phyloP scores from a whole-genome alignment of 1,140 invertebrate species.

The Drosophila parabipectinata region DNA sequence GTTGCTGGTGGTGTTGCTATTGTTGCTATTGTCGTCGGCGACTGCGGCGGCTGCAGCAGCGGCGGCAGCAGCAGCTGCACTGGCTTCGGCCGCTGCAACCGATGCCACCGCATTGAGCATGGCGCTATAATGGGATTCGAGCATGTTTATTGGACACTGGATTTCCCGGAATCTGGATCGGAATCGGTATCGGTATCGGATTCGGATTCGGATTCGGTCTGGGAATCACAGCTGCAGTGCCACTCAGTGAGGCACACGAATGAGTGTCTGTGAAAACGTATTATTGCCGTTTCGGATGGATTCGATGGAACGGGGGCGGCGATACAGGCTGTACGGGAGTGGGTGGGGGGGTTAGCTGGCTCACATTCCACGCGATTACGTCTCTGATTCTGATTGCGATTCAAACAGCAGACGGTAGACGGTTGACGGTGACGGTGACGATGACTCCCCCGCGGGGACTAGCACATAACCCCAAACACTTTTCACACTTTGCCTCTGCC shows the following conservation, averaged over 20 bases:
- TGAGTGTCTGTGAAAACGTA: background rate
- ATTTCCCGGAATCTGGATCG: conserved; percentile 6
- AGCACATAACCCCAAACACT: conserved; percentile 76
- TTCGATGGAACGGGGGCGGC: background rate
- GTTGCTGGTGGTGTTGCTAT: conserved; percentile 14
- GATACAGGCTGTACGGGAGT: conserved; percentile 4
- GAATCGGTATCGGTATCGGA: too few species aligned
- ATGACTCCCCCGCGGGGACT: conserved; percentile 22
- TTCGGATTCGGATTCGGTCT: too few species aligned
- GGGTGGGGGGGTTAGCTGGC: conserved; percentile 5
- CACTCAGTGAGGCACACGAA: background rate
- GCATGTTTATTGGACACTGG: conserved; percentile 26
- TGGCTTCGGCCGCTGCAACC: conserved; percentile 14
- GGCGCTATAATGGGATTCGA: conserved; percentile 59
- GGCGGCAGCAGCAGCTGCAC: conserved; percentile 4
- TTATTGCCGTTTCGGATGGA: conserved; percentile 1
- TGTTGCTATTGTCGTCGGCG: conserved; percentile 23
- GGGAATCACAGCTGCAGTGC: too few species aligned
- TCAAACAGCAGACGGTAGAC: background rate
- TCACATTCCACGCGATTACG: conserved; percentile 37
- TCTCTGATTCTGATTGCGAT: conserved; percentile 20
- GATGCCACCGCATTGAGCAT: conserved; percentile 23
- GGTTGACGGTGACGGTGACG: background rate
- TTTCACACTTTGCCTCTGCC: conserved; percentile 48
- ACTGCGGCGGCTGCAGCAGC: background rate